These are phyloP conservation scores for Linepithema humile DNA, from an alignment of 1,140 invertebrate species.

Conservation along the genomic window DNA sequence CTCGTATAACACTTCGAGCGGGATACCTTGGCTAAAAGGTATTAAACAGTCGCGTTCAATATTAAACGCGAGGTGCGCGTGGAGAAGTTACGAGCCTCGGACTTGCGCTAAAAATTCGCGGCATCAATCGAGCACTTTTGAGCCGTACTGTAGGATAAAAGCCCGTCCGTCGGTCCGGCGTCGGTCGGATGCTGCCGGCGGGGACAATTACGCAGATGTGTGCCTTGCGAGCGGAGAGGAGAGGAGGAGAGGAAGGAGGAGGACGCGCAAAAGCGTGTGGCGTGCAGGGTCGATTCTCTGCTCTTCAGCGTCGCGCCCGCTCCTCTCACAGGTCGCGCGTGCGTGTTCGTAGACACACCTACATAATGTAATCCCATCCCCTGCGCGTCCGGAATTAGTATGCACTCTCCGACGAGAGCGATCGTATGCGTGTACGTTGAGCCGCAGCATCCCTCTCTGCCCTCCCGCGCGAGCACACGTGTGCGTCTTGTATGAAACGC, in stretches of 20 bases:
- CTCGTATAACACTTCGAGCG: neutral
- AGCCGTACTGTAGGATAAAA: slow-evolving; percentile 67
- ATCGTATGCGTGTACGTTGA: slow-evolving; percentile 63
- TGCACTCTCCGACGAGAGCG: slow-evolving; percentile 65
- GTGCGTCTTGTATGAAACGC: slow-evolving; percentile 41
- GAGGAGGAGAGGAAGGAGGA: too few species aligned
- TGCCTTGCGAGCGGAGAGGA: slow-evolving; percentile 66
- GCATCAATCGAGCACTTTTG: slow-evolving; percentile 52
- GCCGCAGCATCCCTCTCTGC: slow-evolving; percentile 23
- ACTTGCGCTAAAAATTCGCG: neutral
- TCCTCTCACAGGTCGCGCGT: slow-evolving; percentile 63
- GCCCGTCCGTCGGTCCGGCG: slow-evolving; percentile 46
- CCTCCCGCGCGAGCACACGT: slow-evolving; percentile 44
- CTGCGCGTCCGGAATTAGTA: slow-evolving; percentile 70
- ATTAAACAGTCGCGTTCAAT: neutral
- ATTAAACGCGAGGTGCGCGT: neutral
- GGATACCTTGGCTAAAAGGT: neutral
- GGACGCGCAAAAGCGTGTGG: slow-evolving; percentile 75
- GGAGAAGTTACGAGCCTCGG: neutral
- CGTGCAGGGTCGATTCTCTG: slow-evolving; percentile 69
- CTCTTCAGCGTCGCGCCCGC: slow-evolving; percentile 30
- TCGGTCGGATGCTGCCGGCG: slow-evolving; percentile 81
- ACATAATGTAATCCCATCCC: slow-evolving; percentile 57
- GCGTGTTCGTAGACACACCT: slow-evolving; percentile 66
- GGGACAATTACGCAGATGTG: slow-evolving; percentile 85